Evolutionary conservation across 1,140 invertebrate genomes (phyloP), one percentile per base, ranked within the genome.

Genomic region (Drosophila funebris): DNA sequence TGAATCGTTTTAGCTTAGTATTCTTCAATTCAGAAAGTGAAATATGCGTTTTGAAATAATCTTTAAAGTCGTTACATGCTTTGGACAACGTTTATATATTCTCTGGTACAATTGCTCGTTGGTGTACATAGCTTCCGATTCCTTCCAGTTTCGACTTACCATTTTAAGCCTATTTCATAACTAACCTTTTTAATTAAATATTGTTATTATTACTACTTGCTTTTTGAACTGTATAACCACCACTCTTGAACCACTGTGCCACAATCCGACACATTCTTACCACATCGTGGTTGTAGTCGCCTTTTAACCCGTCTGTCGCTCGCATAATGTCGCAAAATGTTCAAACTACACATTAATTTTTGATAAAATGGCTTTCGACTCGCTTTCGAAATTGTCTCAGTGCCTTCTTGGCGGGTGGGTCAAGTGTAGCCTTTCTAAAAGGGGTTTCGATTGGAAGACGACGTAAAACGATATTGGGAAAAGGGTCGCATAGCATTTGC

Each of bases 341-440:
- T 74, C 73, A 69, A 88, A 83, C 84, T 88, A 83, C 66, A 76
- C 83, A 88, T 88, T 88, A 88, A 88, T 88, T 83, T 88, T 88
- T 88, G 69, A 88, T 88, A 77, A 83, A 88, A 88, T 88, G 78
- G 84, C 79, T 88, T 88, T 88, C 76, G 83, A 88, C 83, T 87
- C 53, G 53, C 52, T 72, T 61, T 61, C 7, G 57, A 67, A 78
- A 72, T 75, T 63, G 76, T 78, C 73, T 72, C 29, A 54, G 24
- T 60, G n/a, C 18, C 24, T 27, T 33, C 3, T 48, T 36, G 5
- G 1, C 16, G n/a, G 18, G 0, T 48, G 44, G 22, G 22, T 48
- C 27, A 9, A 11, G 48, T 43, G 22, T 20, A 8, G 61, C 41
- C 37, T 56, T 18, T 22, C 24, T 39, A 16, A 16, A 36, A 39